Evolutionary conservation across 1,140 invertebrate genomes (phyloP), one percentile per base, ranked within the genome.

Genomic region (Apis cerana): DNA sequence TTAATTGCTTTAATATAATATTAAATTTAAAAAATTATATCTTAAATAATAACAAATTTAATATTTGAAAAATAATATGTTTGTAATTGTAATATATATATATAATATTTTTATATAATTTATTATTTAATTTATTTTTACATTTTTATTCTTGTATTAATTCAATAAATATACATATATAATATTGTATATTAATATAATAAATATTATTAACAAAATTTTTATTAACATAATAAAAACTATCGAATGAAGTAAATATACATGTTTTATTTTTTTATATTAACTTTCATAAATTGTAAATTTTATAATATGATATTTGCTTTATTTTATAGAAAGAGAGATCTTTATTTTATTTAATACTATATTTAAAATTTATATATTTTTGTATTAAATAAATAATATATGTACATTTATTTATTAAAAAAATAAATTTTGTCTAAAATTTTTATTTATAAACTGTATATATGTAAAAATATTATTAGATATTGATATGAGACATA

Each of bases 151-250:
- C 0, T 75, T 33, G 33, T 3, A 21, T 19, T 5, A 70, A 72
- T 75, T 15, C 43, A 70, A 8, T 43, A 50, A 59, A 43, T 58
- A 43, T 23, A 58, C 12, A 50, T 50, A 58, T 21, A 50, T 65
- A 83, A 12, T 52, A 78, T 78, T 83, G 67, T 62, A 62, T 19
- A 50, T 65, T 13, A 72, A 75, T 62, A 62, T 23, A 50, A 71
- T 13, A 72, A 75, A 82, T 58, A 82, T 43, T 58, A 48, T 52
- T 75, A 84, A 33, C 70, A 13, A 10, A 33, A 33, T 33, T 33
- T 33, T 17, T 84, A 84, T 85, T 81, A 81, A 43, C 68, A 72
- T 76, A 11, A 62, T 71, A 85, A 62, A 48, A 23, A 64, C 64
- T 33, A 48, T 85, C 62, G 19, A 21, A 83, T 76, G 72, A 12